Evolutionary conservation across 2,888 invertebrate species (phyloP).

Genomic region (Lasiommata megera): DNA sequence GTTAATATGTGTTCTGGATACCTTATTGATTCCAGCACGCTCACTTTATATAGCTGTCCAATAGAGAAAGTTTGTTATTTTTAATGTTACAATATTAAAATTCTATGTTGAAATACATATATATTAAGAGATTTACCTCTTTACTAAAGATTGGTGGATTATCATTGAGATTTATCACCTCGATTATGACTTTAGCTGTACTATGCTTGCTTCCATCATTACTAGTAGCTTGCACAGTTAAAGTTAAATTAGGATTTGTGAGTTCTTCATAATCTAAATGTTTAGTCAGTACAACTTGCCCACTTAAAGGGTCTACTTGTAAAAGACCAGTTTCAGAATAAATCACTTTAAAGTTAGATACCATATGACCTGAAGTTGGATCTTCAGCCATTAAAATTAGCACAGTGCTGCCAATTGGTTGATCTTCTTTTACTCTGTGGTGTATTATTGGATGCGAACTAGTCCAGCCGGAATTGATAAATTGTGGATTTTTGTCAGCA

Average conservation of each 20-base stretch:
- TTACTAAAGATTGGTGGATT: constrained; percentile 87
- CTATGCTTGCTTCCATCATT: constrained; percentile 81
- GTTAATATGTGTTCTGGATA: constrained; percentile 85
- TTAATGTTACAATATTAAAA: not conserved
- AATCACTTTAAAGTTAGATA: constrained; percentile 82
- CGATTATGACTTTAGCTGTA: constrained; percentile 85
- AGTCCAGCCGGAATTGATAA: constrained; percentile 87
- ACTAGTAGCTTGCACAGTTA: constrained; percentile 80
- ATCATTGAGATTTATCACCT: constrained; percentile 89
- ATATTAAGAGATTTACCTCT: constrained; percentile 56
- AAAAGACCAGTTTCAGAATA: constrained; percentile 78
- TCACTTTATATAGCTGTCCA: constrained; percentile 83
- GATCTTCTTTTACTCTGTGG: constrained; percentile 87
- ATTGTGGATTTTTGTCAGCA: constrained; percentile 88
- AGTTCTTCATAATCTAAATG: constrained; percentile 89
- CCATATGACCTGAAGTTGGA: constrained; percentile 83
- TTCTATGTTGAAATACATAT: not conserved
- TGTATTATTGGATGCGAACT: constrained; percentile 85
- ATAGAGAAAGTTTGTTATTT: not conserved
- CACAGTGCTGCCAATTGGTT: constrained; percentile 87
- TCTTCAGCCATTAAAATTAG: constrained; percentile 85
- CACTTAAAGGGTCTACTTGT: constrained; percentile 84
- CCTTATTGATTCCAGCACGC: constrained; percentile 85
- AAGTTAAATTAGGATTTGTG: constrained; percentile 78
- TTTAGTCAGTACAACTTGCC: constrained; percentile 87